Evolutionary conservation across 2,113 vertebrate genomes (phyloP), one percentile per base, ranked within the genome.

Genomic region (Thryonomys swinderianus): DNA sequence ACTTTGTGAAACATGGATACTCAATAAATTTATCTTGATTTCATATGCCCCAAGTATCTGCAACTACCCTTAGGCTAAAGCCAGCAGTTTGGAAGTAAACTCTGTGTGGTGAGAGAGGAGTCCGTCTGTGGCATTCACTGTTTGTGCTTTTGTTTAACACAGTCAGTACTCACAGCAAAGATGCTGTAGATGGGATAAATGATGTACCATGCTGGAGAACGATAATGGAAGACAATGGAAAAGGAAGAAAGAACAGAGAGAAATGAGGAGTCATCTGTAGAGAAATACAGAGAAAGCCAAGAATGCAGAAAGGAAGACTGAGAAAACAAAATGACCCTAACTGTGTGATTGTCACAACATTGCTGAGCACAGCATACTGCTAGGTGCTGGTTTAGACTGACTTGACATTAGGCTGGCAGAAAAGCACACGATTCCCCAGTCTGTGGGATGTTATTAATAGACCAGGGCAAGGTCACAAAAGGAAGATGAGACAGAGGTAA

Each of bases 401-500:
- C 30, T 88, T 92, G 34, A 91, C 34, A 76, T 34, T 17, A 53
- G 37, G 69, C 45, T 40, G n/a, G 34, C 82, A 83, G 34, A 53
- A 37, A 59, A 73, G 82, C 34, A 91, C 84, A 53, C 48, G 18
- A 34, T 76, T 94, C 91, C 73, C 45, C 51, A 92, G 94, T 17
- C 73, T 57, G 66, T 13, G 45, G 88, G 74, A 55, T 53, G 73
- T 34, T 87, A 91, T 80, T 87, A 86, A 80, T 73, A 89, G 81
- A 80, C 48, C 69, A 81, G 83, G 40, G 55, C 40, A 88, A 85
- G 55, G 61, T 48, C 69, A 76, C 34, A 69, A 7, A 76, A 64
- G 91, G 64, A 86, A 86, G 91, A 73, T 61, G 86, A 97, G 91
- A 88, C 40, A 67, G 79, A 62, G 2, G 66, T 42, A 67, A 95